These are phyloP conservation scores for Drosophila putrida DNA, from an alignment of 2,888 invertebrate genomes.

Conservation along the genomic window DNA sequence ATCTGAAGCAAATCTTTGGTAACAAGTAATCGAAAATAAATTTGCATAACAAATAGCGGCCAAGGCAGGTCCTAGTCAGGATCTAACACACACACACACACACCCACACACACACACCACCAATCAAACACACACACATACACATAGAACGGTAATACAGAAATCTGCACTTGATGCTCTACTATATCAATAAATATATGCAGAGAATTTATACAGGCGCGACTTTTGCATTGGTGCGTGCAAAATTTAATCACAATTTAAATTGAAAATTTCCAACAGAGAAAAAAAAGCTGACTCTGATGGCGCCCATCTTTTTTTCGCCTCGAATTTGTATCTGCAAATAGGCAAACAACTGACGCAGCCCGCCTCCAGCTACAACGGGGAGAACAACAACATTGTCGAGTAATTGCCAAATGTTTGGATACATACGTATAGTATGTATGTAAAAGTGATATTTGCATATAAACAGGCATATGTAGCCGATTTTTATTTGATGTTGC, in stretches of 20 bases:
- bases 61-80: conserved; percentile 32
- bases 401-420: conserved; percentile 79
- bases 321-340: conserved; percentile 54
- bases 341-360: conserved; percentile 66
- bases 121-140: conserved; percentile 7
- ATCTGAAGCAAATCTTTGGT: conserved; percentile 80
- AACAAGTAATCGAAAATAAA: conserved; percentile 82
- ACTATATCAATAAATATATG: conserved; percentile 59
- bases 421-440: conserved; percentile 75
- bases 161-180: conserved; percentile 54
- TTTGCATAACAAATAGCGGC: conserved; percentile 78
- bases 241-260: conserved; percentile 75
- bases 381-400: conserved; percentile 33
- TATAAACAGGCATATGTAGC: conserved; percentile 76
- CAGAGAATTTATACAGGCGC: conserved; percentile 24
- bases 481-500: conserved; percentile 69
- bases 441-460: conserved; percentile 67
- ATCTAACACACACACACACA: conserved; percentile 23
- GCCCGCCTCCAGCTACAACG: conserved; percentile 27
- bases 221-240: conserved; percentile 58
- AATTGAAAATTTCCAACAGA: conserved; percentile 67
- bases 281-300: conserved; percentile 20
- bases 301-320: conserved; percentile 15
- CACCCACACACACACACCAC: conserved; percentile 7
- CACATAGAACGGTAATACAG: conserved; percentile 5